Evolutionary conservation across 2,113 vertebrate genomes (phyloP).

Genomic region (Plectropomus leopardus): DNA sequence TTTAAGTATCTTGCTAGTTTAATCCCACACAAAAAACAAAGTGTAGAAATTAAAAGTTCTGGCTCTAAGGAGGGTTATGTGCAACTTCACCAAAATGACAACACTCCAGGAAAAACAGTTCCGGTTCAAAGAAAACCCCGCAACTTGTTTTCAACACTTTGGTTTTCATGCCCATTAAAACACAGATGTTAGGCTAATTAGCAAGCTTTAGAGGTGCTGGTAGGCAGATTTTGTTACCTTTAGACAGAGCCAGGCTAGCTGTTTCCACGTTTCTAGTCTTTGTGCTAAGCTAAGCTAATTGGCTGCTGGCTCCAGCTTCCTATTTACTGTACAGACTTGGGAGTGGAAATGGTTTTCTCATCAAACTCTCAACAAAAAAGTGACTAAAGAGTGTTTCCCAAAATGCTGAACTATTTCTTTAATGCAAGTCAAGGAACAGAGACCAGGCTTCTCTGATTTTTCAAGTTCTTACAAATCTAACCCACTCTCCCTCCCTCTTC

Average conservation of each 20-base stretch:
- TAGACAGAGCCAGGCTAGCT: conserved; percentile 1
- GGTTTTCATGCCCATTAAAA: conserved; percentile 14
- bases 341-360: not conserved
- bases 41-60: conserved; percentile 7
- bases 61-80: not conserved
- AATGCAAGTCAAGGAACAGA: not conserved
- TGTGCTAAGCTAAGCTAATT: conserved; percentile 11
- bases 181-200: conserved; percentile 24
- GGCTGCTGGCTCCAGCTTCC: too few species aligned
- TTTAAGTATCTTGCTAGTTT: conserved; percentile 1
- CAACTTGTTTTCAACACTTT: conserved; percentile 20
- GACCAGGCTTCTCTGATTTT: not conserved
- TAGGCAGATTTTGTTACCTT: conserved; percentile 6
- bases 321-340: too few species aligned
- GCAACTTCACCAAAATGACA: not conserved
- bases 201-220: not conserved
- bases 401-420: conserved; percentile 4
- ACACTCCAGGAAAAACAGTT: not conserved
- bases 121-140: not conserved
- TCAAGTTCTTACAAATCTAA: conserved; percentile 10
- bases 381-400: not conserved
- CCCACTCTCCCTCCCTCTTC: not conserved
- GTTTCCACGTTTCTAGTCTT: not conserved
- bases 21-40: not conserved
- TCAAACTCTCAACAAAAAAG: not conserved